phyloP scores from a whole-genome alignment of 1,140 invertebrate genomes.

The roundworm (Caenorhabditis elegans) region DNA sequence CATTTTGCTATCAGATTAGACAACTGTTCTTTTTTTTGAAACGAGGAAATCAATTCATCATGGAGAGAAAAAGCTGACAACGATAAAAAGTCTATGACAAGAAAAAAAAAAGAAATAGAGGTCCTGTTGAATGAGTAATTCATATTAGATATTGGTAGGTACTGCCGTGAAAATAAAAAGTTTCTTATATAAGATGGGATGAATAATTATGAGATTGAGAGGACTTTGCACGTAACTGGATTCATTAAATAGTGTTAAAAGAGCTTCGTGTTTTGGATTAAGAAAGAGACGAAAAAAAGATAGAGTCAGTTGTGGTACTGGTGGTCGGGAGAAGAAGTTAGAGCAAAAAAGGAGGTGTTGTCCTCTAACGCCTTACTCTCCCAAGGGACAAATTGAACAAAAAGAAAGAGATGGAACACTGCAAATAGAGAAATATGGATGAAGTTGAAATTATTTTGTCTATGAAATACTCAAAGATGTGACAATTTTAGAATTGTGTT shows the following conservation, averaged over 20 bases:
- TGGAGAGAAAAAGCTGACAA: neutral
- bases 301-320: too few relatives aligned
- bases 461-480: too few relatives aligned
- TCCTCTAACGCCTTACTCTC: neutral
- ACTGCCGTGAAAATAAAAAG: too few relatives aligned
- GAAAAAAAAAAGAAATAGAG: neutral
- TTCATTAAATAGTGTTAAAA: neutral
- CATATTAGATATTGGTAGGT: too few relatives aligned
- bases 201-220: neutral
- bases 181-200: neutral
- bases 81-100: neutral
- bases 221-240: neutral
- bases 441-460: too few relatives aligned
- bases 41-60: neutral
- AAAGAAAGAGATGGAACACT: neutral
- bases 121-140: neutral
- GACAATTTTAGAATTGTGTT: too few relatives aligned
- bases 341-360: neutral
- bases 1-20: neutral
- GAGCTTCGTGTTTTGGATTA: neutral
- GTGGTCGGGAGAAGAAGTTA: neutral
- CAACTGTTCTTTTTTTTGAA: neutral
- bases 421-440: neutral
- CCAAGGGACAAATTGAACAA: neutral
- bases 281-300: neutral